These are phyloP conservation scores for Heterotis niloticus DNA, from an alignment of 2,113 vertebrate species.

Conservation along the genomic window DNA sequence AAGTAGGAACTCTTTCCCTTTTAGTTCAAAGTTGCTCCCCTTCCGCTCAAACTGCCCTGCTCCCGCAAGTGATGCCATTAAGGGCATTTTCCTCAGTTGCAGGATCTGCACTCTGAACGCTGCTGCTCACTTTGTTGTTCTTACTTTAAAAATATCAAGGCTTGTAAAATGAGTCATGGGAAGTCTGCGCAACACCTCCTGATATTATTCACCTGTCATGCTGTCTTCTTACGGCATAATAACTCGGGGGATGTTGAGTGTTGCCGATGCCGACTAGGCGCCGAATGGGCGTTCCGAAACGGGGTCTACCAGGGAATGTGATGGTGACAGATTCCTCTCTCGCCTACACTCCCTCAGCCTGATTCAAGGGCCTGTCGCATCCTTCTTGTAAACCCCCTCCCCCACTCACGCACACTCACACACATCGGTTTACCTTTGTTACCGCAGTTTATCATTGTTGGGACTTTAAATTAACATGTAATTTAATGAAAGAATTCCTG, in stretches of 20 bases:
- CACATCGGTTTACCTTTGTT: too few species aligned
- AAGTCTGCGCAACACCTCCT: constrained; percentile 5
- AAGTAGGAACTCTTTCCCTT: neutral
- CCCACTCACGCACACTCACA: too few species aligned
- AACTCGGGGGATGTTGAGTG: constrained; percentile 6
- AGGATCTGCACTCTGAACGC: too few species aligned
- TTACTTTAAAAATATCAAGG: neutral
- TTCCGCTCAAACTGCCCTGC: neutral
- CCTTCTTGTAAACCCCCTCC: neutral
- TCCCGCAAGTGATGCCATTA: neutral
- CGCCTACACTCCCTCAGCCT: neutral
- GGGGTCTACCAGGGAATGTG: neutral
- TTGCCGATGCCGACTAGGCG: too few species aligned
- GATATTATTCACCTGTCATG: constrained; percentile 10
- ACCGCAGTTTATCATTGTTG: too few species aligned
- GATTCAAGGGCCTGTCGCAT: neutral
- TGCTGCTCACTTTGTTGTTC: neutral
- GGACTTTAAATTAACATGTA: too few species aligned
- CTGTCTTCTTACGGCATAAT: constrained; percentile 10
- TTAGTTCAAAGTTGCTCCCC: too few species aligned
- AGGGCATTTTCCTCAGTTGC: neutral
- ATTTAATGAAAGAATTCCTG: too few species aligned
- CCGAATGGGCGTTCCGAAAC: neutral
- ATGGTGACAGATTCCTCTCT: neutral
- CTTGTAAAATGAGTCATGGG: constrained; percentile 8